phyloP scores from a whole-genome alignment of 2,797 vertebrate species.

The Mareca strepera region DNA sequence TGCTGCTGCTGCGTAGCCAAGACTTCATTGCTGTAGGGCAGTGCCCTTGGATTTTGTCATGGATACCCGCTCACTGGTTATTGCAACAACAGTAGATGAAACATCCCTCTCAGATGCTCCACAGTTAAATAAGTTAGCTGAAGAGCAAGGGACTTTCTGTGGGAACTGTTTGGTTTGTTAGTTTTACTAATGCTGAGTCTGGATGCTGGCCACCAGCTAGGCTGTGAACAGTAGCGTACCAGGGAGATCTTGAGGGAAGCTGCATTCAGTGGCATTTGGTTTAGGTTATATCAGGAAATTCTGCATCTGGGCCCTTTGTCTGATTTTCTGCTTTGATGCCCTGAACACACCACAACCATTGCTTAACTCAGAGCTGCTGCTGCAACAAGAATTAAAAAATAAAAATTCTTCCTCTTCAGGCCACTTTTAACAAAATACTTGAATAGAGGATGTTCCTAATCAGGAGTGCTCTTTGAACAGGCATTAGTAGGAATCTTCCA shows the following conservation, averaged over 20 bases:
- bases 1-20: slow-evolving; percentile 10
- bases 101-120: neutral
- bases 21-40: slow-evolving; percentile 27
- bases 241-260: slow-evolving; percentile 51
- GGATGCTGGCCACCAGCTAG: slow-evolving; percentile 62
- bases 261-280: slow-evolving; percentile 40
- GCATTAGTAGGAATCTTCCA: neutral
- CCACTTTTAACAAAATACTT: neutral
- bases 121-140: slow-evolving; percentile 45
- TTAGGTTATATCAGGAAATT: slow-evolving; percentile 53
- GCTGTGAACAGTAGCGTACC: slow-evolving; percentile 17
- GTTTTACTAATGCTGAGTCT: slow-evolving; percentile 71
- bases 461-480: neutral
- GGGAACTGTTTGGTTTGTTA: slow-evolving; percentile 71
- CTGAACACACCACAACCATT: neutral
- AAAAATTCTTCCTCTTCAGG: neutral
- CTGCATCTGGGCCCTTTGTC: slow-evolving; percentile 32
- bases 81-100: slow-evolving; percentile 45
- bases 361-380: slow-evolving; percentile 14
- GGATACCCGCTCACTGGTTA: neutral
- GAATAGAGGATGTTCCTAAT: neutral
- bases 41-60: slow-evolving; percentile 46
- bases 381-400: slow-evolving; percentile 1
- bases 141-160: slow-evolving; percentile 61
- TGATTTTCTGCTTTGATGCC: slow-evolving; percentile 51